These are phyloP conservation scores for Suricata suricatta DNA, from an alignment of 2,113 vertebrate genomes.

Conservation along the genomic window DNA sequence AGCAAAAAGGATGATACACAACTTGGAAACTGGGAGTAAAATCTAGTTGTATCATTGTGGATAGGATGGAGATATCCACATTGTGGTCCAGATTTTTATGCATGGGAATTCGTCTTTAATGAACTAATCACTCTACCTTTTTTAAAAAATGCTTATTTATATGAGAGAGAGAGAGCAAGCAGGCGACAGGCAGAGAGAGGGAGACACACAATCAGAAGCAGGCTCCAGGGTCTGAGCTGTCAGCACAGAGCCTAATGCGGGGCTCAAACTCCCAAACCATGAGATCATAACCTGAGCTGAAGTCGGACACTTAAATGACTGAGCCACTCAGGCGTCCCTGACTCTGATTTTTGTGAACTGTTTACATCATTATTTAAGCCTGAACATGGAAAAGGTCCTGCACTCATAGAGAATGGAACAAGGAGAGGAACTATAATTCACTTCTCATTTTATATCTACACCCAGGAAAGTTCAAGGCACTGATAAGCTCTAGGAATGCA, in stretches of 20 bases:
- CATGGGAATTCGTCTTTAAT: background rate
- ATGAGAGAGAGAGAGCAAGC: too few species aligned
- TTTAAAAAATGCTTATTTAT: too few species aligned
- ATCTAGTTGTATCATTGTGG: background rate
- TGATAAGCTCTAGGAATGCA: background rate
- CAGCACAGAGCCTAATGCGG: too few species aligned
- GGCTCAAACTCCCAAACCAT: too few species aligned
- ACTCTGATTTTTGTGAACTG: too few species aligned
- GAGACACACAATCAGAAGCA: too few species aligned
- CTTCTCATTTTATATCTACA: background rate
- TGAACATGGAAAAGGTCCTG: fast-evolving
- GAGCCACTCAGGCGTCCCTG: background rate
- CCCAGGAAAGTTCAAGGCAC: background rate
- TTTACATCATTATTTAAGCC: background rate
- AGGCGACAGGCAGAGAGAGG: too few species aligned
- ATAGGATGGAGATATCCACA: too few species aligned
- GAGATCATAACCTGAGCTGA: too few species aligned
- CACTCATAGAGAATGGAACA: background rate
- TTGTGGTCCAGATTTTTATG: background rate
- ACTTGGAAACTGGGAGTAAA: fast-evolving
- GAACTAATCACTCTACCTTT: background rate
- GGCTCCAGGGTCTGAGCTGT: too few species aligned
- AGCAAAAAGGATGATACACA: background rate
- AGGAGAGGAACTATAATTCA: background rate
- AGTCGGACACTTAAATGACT: too few species aligned